phyloP scores from a whole-genome alignment of 2,797 vertebrate species.

The Danio kyathit region DNA sequence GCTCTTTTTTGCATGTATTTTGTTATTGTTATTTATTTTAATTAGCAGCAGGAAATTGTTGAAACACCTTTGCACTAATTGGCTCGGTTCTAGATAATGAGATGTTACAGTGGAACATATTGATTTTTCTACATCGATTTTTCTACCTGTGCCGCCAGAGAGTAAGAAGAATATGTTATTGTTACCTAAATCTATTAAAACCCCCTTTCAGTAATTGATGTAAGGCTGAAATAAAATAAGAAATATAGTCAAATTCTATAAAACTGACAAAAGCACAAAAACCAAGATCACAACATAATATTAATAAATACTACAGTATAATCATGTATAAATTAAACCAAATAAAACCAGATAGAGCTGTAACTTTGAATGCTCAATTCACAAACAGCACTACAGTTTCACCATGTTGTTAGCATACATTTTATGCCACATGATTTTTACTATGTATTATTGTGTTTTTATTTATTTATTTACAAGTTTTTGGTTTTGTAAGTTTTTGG shows the following conservation, averaged over 20 bases:
- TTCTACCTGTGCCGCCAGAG: neutral
- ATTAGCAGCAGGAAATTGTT: neutral
- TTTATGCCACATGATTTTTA: no score
- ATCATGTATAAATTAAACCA: neutral
- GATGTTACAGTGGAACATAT: conserved; percentile 11
- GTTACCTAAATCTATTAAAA: neutral
- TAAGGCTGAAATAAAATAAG: neutral
- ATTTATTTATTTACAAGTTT: no score
- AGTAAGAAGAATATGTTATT: neutral
- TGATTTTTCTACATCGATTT: conserved; percentile 31
- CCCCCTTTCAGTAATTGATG: neutral
- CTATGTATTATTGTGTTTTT: no score
- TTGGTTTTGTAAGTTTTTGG: no score
- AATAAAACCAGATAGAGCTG: neutral
- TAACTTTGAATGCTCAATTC: neutral
- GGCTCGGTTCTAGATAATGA: conserved; percentile 22
- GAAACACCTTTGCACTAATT: neutral
- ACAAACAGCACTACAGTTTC: neutral
- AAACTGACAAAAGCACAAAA: neutral
- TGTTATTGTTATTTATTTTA: neutral
- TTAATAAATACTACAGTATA: neutral
- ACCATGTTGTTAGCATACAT: neutral
- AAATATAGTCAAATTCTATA: neutral
- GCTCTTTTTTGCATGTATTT: neutral
- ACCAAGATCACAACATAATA: neutral